A percentile compares a stretch with the other conserved stretches of the same genome.
phyloP scores from a whole-genome alignment of 2,888 invertebrate species.

The Drosophila borborema region DNA sequence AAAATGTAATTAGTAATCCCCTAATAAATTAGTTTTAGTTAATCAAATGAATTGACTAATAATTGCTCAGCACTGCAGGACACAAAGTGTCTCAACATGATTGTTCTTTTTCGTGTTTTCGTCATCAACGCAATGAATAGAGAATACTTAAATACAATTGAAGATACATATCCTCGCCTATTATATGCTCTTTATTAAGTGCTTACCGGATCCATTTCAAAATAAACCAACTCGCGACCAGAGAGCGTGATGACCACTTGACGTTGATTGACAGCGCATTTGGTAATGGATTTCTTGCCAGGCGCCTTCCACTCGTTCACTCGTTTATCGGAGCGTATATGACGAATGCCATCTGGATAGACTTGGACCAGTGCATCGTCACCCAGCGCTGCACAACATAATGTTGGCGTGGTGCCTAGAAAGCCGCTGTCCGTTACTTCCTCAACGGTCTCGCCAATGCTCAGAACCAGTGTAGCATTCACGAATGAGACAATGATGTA shows the following conservation, averaged over 20 bases:
- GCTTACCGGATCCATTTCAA: conserved; percentile 99
- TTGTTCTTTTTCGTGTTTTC: conserved; percentile 83
- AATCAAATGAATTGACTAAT: background rate
- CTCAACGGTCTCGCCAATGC: conserved; percentile 99
- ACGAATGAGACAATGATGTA: conserved; percentile 99
- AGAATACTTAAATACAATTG: background rate
- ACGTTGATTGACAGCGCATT: conserved; percentile 98
- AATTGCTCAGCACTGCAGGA: conserved; percentile 85
- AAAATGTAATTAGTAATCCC: background rate
- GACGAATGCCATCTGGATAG: conserved; percentile 99
- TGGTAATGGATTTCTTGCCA: conserved; percentile 97
- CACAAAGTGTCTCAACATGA: conserved; percentile 85
- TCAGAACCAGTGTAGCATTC: conserved; percentile 97
- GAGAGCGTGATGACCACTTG: conserved; percentile 99
- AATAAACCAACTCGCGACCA: conserved; percentile 99
- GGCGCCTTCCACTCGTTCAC: conserved; percentile 99
- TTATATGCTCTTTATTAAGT: background rate
- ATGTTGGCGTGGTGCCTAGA: conserved; percentile 98
- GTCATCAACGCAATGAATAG: conserved; percentile 80
- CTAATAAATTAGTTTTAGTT: rapidly evolving
- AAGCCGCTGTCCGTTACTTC: conserved; percentile 99
- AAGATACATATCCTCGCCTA: background rate
- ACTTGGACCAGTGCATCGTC: conserved; percentile 99
- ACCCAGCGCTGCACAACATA: conserved; percentile 98
- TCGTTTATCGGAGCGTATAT: conserved; percentile 98